Base-by-base conservation (phyloP, 2,113 vertebrate species). In the Gymnarchus niloticus region DNA sequence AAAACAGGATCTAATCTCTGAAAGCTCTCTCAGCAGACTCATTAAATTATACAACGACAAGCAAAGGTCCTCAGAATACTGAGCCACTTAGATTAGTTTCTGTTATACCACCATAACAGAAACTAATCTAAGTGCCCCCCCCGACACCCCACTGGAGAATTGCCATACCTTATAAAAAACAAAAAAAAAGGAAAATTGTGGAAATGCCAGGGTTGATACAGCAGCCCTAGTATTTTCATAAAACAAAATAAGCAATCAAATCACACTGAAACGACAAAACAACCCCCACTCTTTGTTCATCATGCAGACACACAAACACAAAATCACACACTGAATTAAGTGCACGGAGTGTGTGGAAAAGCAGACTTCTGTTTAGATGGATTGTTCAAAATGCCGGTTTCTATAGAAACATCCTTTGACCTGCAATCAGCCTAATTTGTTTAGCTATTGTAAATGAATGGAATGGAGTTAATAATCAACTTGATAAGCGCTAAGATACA, bases 391-490 rank as follows among this genome's bases (percentile, higher is more conserved):
- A n/a, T n/a, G 25, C 80, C 33, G 49, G 48, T 82, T 56, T 25
- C 51, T 33, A n/a, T 49, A 54, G 51, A 49, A 33, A 82, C 80
- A 21, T 33, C 25, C 80, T 33, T 28, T 54, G 49, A 19, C 23
- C 80, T 52, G 52, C 10, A 41, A 54, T 56, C n/a, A 25, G 46
- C 76, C 61, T 17, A 52, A 54, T 52, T 82, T 77, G 73, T 77
- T 82, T 82, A 82, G 51, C 19, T 33, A 52, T 28, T 81, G 78
- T 49, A 33, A 81, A 52, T 54, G 33, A 46, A 46, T 12, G 19
- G 37, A 46, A n/a, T 77, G 41, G 37, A 44, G 49, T 81, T 82
- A 82, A 56, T 82, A 82, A 82, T 10, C 51, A 56, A 82, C 80
- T 82, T 54, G 76, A 82, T 82, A 82, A 81, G 44, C 19, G 6